phyloP scores from a whole-genome alignment of 2,888 invertebrate genomes.

The Noctua janthina region DNA sequence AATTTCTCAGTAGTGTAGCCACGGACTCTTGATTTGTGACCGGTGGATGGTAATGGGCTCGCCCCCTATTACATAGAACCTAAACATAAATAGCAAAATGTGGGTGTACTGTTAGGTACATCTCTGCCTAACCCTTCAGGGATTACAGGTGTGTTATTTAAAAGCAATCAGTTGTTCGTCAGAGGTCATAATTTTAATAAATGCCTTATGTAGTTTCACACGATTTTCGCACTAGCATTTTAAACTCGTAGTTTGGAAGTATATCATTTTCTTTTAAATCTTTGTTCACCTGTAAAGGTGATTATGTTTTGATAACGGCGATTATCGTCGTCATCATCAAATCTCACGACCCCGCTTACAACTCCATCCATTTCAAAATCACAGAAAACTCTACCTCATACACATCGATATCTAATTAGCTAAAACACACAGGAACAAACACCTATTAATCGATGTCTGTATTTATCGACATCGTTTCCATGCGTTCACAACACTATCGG shows the following conservation, averaged over 20 bases:
- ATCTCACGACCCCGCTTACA: neutral
- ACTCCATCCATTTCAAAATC: neutral
- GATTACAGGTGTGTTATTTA: neutral
- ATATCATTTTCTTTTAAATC: neutral
- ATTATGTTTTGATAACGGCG: too few relatives aligned
- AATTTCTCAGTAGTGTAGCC: neutral
- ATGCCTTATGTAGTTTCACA: neutral
- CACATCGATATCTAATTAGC: slow-evolving; percentile 43
- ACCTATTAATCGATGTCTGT: slow-evolving; percentile 24
- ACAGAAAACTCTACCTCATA: neutral
- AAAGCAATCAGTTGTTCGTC: neutral
- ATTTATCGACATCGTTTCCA: slow-evolving; percentile 56
- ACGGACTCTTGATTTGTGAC: neutral
- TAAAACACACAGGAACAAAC: slow-evolving; percentile 38
- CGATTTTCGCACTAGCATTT: too few relatives aligned
- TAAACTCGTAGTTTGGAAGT: too few relatives aligned
- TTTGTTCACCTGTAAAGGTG: neutral
- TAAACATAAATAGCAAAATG: neutral
- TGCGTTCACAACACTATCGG: slow-evolving; percentile 66
- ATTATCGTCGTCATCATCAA: neutral
- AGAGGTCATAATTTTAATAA: neutral
- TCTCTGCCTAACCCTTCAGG: neutral
- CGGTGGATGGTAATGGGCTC: neutral
- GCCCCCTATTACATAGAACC: neutral
- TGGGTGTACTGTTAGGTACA: neutral